Conservation (phyloP, 2,113 vertebrate species). For the Lepisosteus osseus region DNA sequence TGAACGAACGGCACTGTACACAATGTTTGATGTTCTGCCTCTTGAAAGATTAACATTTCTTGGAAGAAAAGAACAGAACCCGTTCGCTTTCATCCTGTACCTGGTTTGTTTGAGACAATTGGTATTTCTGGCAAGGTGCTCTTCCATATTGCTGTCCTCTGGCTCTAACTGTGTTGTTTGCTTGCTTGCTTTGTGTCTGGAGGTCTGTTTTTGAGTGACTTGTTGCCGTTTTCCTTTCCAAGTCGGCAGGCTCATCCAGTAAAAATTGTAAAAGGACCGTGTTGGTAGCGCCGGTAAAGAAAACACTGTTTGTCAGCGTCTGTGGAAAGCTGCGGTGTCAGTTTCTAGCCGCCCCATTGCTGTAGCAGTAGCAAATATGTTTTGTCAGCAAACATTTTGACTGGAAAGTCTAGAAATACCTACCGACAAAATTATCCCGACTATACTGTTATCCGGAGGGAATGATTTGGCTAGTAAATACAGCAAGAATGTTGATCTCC, state of each 20-base stretch:
- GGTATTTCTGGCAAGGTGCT: no score
- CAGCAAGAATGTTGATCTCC: slow-evolving; percentile 62
- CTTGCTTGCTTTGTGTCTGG: no score
- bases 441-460: slow-evolving; percentile 9
- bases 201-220: not conserved
- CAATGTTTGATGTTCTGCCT: no score
- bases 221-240: not conserved
- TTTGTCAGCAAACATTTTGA: not conserved
- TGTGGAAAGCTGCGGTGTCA: not conserved
- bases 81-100: no score
- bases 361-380: not conserved
- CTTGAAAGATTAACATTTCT: no score
- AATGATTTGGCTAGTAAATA: slow-evolving; percentile 44
- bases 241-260: not conserved
- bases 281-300: not conserved
- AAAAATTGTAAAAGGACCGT: not conserved
- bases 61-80: no score
- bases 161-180: no score
- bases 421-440: not conserved
- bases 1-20: no score
- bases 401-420: not conserved
- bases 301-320: not conserved
- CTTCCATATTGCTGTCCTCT: no score
- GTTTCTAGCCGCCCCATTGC: not conserved
- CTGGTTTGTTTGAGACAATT: no score